These are phyloP conservation scores for Morelia viridis DNA, from an alignment of 2,797 vertebrate species.

Conservation along the genomic window DNA sequence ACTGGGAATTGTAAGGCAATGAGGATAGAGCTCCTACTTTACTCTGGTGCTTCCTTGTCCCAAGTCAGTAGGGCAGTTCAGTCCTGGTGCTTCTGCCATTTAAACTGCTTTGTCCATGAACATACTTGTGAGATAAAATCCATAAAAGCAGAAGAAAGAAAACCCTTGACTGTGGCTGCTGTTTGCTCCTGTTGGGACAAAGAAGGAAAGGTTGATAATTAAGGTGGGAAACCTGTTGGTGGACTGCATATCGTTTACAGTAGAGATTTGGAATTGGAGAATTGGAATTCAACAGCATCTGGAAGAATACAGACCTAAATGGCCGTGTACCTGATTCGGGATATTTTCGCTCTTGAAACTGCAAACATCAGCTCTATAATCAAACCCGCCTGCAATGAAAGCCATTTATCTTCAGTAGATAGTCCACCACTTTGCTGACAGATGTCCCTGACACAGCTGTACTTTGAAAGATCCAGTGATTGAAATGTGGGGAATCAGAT, in stretches of 20 bases:
- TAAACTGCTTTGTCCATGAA: background rate
- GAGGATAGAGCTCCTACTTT: background rate
- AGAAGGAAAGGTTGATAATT: background rate
- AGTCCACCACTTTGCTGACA: background rate
- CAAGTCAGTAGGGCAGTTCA: background rate
- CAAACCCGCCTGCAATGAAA: background rate
- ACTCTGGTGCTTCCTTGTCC: background rate
- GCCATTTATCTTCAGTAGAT: background rate
- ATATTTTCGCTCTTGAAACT: background rate
- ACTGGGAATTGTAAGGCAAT: background rate
- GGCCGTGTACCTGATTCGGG: background rate
- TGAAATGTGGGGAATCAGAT: background rate
- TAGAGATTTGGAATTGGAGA: background rate
- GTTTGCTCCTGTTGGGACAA: background rate
- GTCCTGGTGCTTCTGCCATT: background rate
- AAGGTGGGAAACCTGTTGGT: background rate
- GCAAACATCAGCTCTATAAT: background rate
- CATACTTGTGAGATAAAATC: background rate
- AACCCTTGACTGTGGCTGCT: background rate
- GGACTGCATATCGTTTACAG: background rate
- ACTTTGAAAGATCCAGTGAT: background rate
- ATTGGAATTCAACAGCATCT: background rate
- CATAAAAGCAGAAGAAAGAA: background rate
- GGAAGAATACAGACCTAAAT: background rate
- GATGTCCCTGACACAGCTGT: background rate